Conservation (phyloP, 2,113 vertebrate species). For the Amblyopsis rosae region DNA sequence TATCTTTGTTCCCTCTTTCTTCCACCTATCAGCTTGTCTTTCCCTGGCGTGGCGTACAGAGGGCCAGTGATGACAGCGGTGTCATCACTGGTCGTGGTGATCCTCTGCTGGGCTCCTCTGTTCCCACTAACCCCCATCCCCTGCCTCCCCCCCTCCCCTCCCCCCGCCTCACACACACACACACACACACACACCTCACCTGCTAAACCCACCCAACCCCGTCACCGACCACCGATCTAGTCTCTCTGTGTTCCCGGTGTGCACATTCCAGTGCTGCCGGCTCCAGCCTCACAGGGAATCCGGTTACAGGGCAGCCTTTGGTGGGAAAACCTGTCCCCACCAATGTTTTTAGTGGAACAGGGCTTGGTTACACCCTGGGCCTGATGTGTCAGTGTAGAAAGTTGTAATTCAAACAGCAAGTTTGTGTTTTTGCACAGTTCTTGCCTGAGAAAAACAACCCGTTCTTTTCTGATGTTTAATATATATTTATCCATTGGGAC, state of each 20-base stretch:
- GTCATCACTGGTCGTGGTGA: slow-evolving; percentile 82
- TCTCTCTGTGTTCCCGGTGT: slow-evolving; percentile 70
- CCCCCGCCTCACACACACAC: background rate
- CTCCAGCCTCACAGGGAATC: slow-evolving; percentile 72
- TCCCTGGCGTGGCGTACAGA: slow-evolving; percentile 41
- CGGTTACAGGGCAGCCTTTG: slow-evolving; percentile 69
- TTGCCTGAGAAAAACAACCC: background rate
- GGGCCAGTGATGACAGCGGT: slow-evolving; percentile 84
- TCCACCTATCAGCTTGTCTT: slow-evolving; percentile 25
- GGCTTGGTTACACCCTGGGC: background rate
- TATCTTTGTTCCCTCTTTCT: slow-evolving; percentile 4
- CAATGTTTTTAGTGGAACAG: background rate
- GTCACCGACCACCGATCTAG: slow-evolving; percentile 46
- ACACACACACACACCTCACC: too few relatives aligned
- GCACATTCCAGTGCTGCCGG: slow-evolving; percentile 74
- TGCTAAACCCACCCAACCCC: too few relatives aligned
- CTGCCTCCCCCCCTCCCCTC: background rate
- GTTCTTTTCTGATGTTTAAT: background rate
- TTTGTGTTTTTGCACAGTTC: background rate
- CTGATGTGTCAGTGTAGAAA: background rate
- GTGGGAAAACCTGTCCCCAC: slow-evolving; percentile 38
- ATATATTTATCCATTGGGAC: background rate
- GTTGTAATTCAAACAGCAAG: background rate
- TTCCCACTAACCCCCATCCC: slow-evolving; percentile 34
- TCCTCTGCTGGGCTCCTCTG: slow-evolving; percentile 57